These are phyloP conservation scores for Hemithea aestivaria DNA, from an alignment of 2,888 invertebrate species.

Conservation along the genomic window DNA sequence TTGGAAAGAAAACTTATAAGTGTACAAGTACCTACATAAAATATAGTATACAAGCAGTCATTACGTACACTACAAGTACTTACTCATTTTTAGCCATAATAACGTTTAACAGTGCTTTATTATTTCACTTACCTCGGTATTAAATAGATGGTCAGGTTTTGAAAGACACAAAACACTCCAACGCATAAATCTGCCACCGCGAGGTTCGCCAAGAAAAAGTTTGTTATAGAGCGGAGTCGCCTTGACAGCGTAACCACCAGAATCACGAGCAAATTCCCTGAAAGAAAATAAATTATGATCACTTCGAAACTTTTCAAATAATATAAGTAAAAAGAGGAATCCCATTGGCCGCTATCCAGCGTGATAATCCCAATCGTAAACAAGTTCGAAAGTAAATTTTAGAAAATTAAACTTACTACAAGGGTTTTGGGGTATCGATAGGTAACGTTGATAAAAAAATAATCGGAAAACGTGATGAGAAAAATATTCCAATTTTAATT, in stretches of 20 bases:
- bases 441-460: not conserved
- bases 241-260: constrained; percentile 90
- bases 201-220: constrained; percentile 94
- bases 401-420: too few relatives aligned
- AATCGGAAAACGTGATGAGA: not conserved
- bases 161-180: constrained; percentile 94
- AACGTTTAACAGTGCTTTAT: too few relatives aligned
- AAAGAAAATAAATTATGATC: constrained; percentile 44
- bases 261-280: constrained; percentile 93
- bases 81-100: too few relatives aligned
- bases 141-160: constrained; percentile 90
- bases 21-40: too few relatives aligned
- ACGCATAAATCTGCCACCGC: constrained; percentile 95
- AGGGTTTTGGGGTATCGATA: too few relatives aligned
- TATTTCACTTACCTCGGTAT: constrained; percentile 83
- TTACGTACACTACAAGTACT: too few relatives aligned
- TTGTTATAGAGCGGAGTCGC: constrained; percentile 91
- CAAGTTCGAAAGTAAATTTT: not conserved
- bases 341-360: too few relatives aligned
- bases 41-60: too few relatives aligned
- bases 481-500: too few relatives aligned
- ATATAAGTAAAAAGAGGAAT: too few relatives aligned
- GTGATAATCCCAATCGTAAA: not conserved
- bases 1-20: too few relatives aligned
- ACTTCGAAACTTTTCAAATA: constrained; percentile 1